Base-by-base conservation (phyloP, 2,113 vertebrate genomes). In the Phainopepla nitens region DNA sequence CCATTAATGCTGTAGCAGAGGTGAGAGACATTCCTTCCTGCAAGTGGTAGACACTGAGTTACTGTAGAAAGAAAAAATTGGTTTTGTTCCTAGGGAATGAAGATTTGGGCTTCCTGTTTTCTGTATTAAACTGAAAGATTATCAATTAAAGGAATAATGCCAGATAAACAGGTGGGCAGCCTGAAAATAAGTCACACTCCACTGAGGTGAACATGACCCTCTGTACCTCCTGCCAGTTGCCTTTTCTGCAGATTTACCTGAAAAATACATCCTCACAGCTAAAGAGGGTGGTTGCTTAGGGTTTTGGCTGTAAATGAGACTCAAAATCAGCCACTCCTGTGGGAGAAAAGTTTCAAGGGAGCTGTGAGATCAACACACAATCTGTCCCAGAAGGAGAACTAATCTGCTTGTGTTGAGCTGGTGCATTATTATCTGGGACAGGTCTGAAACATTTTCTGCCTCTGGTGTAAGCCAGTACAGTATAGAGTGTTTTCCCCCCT, bases 401-500 rank as follows among this genome's bases (percentile, higher is more conserved):
- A 35, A 92, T 39, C 49, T 42, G 47, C 69, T 85, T 79, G 61
- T 27, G 65, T 64, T 66, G 56, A 85, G 42, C 82, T 57, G 51
- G 4, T 53, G 29, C 22, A 4, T 62, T 33, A 15, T 39, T 64
- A 85, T 13, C 45, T 53, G 49, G 50, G 41, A 20, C 19, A 24
- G 8, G 53, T 19, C 41, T 0, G 2, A 64, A 20, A 27, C 31
- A 41, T 35, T 41, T 73, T 21, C 39, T 50, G 39, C 47, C 42
- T 31, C 33, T 51, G 29, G 29, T 50, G 21, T 29, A 41, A 77
- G 31, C 35, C 39, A 27, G 24, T 3, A 16, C 9, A 51, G 21
- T 11, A 15, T 2, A n/a, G 9, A 18, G 16, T 6, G 10, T 36
- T 25, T 4, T 4, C 19, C 4, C 17, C 10, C 0, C 4, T 10